These are phyloP conservation scores for Diceros bicornis DNA, from an alignment of 2,797 vertebrate species.

Conservation along the genomic window DNA sequence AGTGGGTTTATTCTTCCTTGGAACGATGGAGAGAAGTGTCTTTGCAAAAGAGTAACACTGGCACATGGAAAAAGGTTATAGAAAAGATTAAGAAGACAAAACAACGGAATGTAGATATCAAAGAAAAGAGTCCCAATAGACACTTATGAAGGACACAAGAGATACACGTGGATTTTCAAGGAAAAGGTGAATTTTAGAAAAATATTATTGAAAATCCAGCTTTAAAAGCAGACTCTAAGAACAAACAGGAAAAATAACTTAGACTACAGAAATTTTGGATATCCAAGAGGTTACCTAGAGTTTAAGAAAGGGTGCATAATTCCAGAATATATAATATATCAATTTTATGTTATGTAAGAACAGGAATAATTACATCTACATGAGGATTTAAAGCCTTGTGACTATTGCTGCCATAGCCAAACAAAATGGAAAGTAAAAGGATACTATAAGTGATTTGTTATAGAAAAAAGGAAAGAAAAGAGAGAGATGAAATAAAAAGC, in stretches of 20 bases:
- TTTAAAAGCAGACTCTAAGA: conserved; percentile 47
- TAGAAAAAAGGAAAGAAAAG: background rate
- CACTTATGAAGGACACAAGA: background rate
- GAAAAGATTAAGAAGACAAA: conserved; percentile 32
- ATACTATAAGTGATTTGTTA: background rate
- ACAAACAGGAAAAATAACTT: background rate
- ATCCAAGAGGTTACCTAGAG: background rate
- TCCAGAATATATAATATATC: background rate
- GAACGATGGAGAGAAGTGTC: background rate
- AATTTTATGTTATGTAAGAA: background rate
- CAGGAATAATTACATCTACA: background rate
- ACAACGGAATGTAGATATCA: background rate
- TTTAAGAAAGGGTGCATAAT: background rate
- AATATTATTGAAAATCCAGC: background rate
- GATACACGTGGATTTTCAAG: background rate
- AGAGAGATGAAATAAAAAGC: background rate
- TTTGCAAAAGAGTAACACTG: background rate
- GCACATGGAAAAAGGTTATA: background rate
- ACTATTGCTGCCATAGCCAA: background rate
- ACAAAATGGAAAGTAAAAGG: background rate
- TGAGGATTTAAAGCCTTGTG: background rate
- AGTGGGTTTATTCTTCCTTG: background rate
- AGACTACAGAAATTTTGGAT: conserved; percentile 24
- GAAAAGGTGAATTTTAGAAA: conserved; percentile 27
- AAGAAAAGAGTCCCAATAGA: background rate